A percentile compares a stretch with the other conserved stretches of the same genome.
These are phyloP conservation scores for Conger conger DNA, from an alignment of 2,113 vertebrate genomes.

Conservation along the genomic window DNA sequence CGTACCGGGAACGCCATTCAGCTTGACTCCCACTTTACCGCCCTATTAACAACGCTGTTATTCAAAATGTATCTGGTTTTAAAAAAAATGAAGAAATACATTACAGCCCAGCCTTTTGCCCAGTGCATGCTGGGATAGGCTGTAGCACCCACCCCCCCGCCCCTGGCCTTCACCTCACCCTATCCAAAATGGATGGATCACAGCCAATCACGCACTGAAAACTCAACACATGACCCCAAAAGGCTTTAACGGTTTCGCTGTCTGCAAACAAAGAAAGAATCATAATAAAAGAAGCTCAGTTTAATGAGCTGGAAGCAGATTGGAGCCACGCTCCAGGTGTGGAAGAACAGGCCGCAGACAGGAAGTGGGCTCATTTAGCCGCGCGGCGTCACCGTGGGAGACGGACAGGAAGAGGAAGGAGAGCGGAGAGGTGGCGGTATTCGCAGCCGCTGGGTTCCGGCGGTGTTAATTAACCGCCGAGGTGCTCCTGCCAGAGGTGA, in stretches of 20 bases:
- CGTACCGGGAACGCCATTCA: too few species aligned
- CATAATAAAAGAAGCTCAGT: background rate
- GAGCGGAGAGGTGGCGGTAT: conserved; percentile 52
- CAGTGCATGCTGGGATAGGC: too few species aligned
- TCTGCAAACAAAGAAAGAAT: too few species aligned
- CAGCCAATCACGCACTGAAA: background rate
- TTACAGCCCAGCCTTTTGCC: too few species aligned
- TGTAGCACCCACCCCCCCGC: too few species aligned
- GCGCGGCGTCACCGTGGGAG: conserved; percentile 45
- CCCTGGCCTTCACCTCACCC: too few species aligned
- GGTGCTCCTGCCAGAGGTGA: conserved; percentile 35
- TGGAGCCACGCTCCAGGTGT: too few species aligned
- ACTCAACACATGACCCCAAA: too few species aligned
- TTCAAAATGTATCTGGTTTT: background rate
- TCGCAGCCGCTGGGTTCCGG: conserved; percentile 54
- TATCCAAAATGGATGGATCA: too few species aligned
- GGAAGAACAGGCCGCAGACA: background rate
- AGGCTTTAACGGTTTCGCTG: too few species aligned
- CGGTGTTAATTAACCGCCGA: conserved; percentile 64
- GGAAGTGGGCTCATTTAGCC: background rate
- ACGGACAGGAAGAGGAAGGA: conserved; percentile 58
- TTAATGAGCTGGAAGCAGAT: background rate
- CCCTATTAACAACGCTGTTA: background rate
- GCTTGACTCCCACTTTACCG: too few species aligned
- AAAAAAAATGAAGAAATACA: too few species aligned